Evolutionary conservation across 2,888 invertebrate genomes (phyloP), one percentile per base, ranked within the genome.

Genomic region (Deilephila elpenor): DNA sequence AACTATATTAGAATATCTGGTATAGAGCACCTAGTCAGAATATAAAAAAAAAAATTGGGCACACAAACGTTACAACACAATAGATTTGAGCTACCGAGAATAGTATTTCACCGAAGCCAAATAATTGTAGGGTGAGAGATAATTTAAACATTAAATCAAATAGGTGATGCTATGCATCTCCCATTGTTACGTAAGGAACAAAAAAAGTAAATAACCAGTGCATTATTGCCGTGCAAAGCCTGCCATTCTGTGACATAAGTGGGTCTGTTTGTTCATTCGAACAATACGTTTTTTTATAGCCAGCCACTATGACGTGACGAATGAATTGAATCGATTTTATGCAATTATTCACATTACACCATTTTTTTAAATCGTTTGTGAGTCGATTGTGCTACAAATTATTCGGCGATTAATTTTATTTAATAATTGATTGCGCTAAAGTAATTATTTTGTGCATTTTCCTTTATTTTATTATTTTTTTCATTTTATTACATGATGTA

Each of bases 291-390:
- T 74, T 74, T 78, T 78, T 70, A 67, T 25, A 2, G 67, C 51
- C 14, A 20, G 34, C 60, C 74, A 75, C 79, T 75, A 80, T 76
- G 75, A 76, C 82, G 81, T 76, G 75, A 78, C 79, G 81, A 77
- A 73, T 79, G 82, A 78, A 76, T 77, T 78, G 71, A 79, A 78
- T 76, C 76, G 79, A 82, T 82, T 82, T 82, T 80, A 76, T 75
- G 75, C 76, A 72, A 79, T 78, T 82, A 73, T 75, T 75, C 74
- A 73, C 76, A 32, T 75, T 74, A 51, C 75, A 74, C 77, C 75
- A 79, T 78, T 77, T 77, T 72, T 78, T 71, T 75, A 17, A n/a
- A 34, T 37, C 56, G 56, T 56, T 56, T n/a, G 56, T n/a, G 5
- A 56, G 17, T 14, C 44, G 11, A 44, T 44, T 44, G 44, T 44